Base-by-base conservation (phyloP, 2,113 vertebrate genomes). In the Amphiprion ocellaris region DNA sequence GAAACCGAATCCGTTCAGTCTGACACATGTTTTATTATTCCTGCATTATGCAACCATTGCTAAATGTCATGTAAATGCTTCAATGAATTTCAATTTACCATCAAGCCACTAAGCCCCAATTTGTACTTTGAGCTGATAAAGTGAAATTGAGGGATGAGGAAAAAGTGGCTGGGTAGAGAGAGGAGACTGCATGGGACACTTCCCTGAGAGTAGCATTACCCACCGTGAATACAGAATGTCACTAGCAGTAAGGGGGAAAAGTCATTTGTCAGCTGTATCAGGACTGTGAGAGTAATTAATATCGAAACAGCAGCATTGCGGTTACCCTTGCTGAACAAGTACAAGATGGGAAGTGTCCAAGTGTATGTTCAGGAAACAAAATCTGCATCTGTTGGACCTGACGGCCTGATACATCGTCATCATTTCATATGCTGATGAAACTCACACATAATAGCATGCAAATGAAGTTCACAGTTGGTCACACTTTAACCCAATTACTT, bases 61-160 rank as follows among this genome's bases (percentile, higher is more conserved):
- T 90, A 91, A 94, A 93, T 93, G 91, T 92, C 90, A 92, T 74
- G 73, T 86, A 84, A 92, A 90, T 92, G 88, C 90, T 91, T 88
- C 84, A 83, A 76, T 93, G 84, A 87, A 90, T 90, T 93, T 92
- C 89, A 92, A 91, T 93, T 90, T 89, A 82, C 72, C 74, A 89
- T 90, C 81, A 89, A 82, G 69, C 59, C 83, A 86, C 87, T 87
- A 88, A 89, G 87, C 76, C 26, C 79, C 84, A 92, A 87, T 92
- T 90, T 91, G 77, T 86, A 87, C 89, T 86, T 90, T 85, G 76
- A 87, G 84, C 74, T 92, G 90, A 94, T 89, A 89, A 90, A 89
- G 82, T 83, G 78, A 90, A 92, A 87, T 66, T 72, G 89, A 90
- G 74, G 82, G 39, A 83, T 82, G 83, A 67, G 75, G 24, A 79